A percentile compares a stretch with the other conserved stretches of the same genome.
Conservation (phyloP, 1,140 invertebrate species). For the Ceratina japonica region DNA sequence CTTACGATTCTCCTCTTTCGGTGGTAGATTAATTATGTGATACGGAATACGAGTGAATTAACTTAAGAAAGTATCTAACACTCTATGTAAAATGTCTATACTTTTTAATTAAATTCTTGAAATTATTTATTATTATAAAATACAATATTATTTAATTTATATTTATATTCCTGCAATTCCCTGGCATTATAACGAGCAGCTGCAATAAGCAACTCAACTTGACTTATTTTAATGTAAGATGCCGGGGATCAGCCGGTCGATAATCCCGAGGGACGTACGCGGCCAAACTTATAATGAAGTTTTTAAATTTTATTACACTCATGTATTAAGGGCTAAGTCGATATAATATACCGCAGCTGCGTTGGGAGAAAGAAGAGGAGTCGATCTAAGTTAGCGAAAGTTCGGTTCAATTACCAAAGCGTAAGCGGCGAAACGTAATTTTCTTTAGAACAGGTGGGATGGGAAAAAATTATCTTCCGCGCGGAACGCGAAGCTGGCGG, state of each 20-base stretch:
- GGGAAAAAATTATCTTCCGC: background rate
- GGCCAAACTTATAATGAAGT: conserved; percentile 27
- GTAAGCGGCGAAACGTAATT: background rate
- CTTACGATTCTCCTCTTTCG: background rate
- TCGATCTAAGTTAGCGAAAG: conserved; percentile 9
- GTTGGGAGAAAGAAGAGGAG: background rate
- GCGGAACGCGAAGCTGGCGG: background rate
- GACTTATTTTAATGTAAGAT: conserved; percentile 13
- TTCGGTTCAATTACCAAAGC: conserved; percentile 6
- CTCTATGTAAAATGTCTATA: too few species aligned
- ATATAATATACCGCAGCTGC: background rate
- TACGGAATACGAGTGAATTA: too few species aligned
- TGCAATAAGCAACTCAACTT: background rate
- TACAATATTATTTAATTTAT: background rate
- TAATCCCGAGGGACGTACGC: conserved; percentile 4
- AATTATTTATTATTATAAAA: too few species aligned
- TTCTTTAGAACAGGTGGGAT: background rate
- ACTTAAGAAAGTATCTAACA: too few species aligned
- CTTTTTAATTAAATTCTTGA: too few species aligned
- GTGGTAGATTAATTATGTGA: too few species aligned
- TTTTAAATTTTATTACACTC: conserved; percentile 37
- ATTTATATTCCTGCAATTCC: background rate
- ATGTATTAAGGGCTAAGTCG: conserved; percentile 23
- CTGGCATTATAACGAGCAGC: background rate
- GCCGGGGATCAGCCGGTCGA: background rate